Conservation (phyloP, 1,140 invertebrate genomes). For the Bicyclus anynana region DNA sequence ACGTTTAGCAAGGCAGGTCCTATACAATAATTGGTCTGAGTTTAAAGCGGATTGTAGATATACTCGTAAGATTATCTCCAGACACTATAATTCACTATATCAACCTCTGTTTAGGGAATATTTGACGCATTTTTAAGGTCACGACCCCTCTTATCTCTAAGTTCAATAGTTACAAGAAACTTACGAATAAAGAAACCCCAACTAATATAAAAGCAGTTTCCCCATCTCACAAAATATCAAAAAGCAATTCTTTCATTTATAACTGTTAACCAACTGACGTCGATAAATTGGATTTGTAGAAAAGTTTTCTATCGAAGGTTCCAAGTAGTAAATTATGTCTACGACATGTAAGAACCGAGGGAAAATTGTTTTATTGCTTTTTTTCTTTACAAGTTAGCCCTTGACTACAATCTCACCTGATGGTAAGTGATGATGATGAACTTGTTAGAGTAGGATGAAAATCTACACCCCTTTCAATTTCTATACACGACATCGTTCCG, state of each 20-base stretch:
- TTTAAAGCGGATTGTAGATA: too few species aligned
- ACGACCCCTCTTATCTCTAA: neutral
- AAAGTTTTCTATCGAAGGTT: conserved; percentile 5
- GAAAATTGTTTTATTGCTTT: neutral
- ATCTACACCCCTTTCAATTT: too few species aligned
- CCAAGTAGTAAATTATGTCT: conserved; percentile 3
- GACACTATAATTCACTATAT: too few species aligned
- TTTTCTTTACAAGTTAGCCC: too few species aligned
- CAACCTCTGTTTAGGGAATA: neutral
- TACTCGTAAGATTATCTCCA: too few species aligned
- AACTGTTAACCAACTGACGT: conserved; percentile 1
- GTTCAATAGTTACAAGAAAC: neutral
- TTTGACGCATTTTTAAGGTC: neutral
- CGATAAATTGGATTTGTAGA: conserved; percentile 6
- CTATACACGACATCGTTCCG: too few species aligned
- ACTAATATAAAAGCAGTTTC: neutral
- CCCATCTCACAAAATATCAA: neutral
- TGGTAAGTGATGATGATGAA: too few species aligned
- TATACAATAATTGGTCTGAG: too few species aligned
- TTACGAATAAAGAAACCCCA: neutral
- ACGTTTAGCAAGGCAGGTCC: too few species aligned
- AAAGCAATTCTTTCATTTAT: conserved; percentile 4
- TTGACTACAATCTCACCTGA: too few species aligned
- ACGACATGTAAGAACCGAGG: neutral
- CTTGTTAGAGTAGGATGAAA: too few species aligned